Conservation (phyloP, 2,797 vertebrate genomes). For the Melanotaenia parkinsoni region DNA sequence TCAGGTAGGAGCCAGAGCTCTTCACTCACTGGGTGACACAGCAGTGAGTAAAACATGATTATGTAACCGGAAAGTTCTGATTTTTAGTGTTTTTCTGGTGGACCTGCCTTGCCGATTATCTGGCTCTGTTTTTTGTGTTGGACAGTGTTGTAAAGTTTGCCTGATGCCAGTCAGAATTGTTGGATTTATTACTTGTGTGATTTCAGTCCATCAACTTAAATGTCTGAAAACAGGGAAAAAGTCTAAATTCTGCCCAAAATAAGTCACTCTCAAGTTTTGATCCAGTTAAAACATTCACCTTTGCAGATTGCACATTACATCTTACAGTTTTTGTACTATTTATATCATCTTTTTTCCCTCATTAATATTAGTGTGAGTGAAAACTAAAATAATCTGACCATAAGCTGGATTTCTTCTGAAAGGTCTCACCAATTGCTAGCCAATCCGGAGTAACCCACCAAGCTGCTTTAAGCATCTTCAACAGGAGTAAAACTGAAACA, state of each 20-base stretch:
- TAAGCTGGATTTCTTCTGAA: constrained; percentile 43
- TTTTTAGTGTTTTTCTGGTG: not conserved
- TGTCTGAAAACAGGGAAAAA: too few species aligned
- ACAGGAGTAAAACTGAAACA: constrained; percentile 24
- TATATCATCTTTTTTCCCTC: too few species aligned
- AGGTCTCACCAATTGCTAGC: constrained; percentile 15
- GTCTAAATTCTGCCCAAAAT: too few species aligned
- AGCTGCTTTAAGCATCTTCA: constrained; percentile 26
- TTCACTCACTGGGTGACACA: constrained; percentile 2
- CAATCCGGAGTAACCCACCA: constrained; percentile 48
- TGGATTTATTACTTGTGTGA: not conserved
- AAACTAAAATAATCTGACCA: constrained; percentile 55
- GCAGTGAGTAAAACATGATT: not conserved
- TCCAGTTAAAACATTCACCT: not conserved
- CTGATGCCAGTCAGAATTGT: not conserved
- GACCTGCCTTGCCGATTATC: not conserved
- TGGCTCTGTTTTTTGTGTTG: not conserved
- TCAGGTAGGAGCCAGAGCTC: constrained; percentile 85
- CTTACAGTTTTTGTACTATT: too few species aligned
- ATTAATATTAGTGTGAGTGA: constrained; percentile 19
- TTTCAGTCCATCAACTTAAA: not conserved
- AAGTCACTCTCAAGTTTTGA: not conserved
- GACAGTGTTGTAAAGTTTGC: not conserved
- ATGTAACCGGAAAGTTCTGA: not conserved
- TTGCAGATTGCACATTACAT: not conserved